Percentiles rank a stretch among this genome's conserved stretches.
phyloP scores from a whole-genome alignment of 2,113 vertebrate species.

The Aphyosemion australe region DNA sequence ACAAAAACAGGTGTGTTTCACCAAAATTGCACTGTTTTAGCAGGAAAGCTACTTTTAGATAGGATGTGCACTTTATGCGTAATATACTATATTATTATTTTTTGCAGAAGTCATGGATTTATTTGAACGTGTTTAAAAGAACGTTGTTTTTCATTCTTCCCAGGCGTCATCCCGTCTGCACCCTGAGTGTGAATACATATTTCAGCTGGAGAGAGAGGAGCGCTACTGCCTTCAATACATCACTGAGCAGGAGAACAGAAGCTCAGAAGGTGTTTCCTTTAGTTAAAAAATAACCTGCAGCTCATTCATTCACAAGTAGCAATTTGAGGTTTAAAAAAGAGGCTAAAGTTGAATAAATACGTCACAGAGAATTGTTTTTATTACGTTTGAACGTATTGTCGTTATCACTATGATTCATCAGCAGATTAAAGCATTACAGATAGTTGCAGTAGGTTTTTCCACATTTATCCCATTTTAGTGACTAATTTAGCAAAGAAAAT shows the following conservation, averaged over 20 bases:
- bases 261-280: slow-evolving; percentile 53
- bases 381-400: too few relatives aligned
- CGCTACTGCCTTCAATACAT: slow-evolving; percentile 69
- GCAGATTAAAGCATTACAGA: too few relatives aligned
- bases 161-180: slow-evolving; percentile 75
- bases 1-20: not conserved
- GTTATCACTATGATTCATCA: not conserved
- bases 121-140: slow-evolving; percentile 5
- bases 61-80: not conserved
- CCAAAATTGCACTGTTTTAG: slow-evolving; percentile 7
- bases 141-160: not conserved
- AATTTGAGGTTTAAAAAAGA: not conserved
- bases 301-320: slow-evolving; percentile 7
- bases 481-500: not conserved
- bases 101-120: not conserved
- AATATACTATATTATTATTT: too few relatives aligned
- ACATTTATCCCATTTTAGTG: not conserved
- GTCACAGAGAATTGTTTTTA: too few relatives aligned
- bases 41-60: slow-evolving; percentile 12
- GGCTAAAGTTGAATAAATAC: too few relatives aligned
- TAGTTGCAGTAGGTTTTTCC: not conserved
- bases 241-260: slow-evolving; percentile 64
- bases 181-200: slow-evolving; percentile 81
- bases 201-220: slow-evolving; percentile 77
- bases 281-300: slow-evolving; percentile 7